phyloP scores from a whole-genome alignment of 2,888 invertebrate species.

The Tipula unca region DNA sequence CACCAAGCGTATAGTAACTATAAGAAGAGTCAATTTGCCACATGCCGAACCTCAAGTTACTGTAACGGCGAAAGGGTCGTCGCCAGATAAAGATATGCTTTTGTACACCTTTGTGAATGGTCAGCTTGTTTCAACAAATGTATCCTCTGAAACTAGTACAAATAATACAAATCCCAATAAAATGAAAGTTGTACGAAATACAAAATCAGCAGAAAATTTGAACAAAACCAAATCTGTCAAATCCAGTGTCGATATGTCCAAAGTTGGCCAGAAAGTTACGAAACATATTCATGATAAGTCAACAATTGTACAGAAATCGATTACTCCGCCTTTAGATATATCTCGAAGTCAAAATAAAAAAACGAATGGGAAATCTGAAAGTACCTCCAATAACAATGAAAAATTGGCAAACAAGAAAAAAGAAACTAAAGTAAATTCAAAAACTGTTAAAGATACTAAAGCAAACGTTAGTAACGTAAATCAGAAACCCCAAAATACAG shows the following conservation, averaged over 20 bases:
- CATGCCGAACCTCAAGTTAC: slow-evolving; percentile 65
- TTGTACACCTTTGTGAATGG: slow-evolving; percentile 62
- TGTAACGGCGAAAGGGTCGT: slow-evolving; percentile 64
- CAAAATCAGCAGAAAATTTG: not conserved
- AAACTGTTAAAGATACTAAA: not conserved
- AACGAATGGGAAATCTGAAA: not conserved
- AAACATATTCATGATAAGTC: not conserved
- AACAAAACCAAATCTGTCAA: not conserved
- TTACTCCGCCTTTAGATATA: not conserved
- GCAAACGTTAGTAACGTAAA: not conserved
- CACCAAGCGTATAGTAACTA: slow-evolving; percentile 57
- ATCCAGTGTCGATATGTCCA: not conserved
- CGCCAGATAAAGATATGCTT: slow-evolving; percentile 63
- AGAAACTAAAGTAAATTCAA: not conserved
- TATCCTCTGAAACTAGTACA: not conserved
- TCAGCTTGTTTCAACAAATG: slow-evolving; percentile 38
- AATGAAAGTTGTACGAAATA: not conserved
- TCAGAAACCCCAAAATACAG: not conserved
- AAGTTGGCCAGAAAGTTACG: not conserved
- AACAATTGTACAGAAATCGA: not conserved
- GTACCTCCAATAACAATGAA: not conserved
- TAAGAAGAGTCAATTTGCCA: slow-evolving; percentile 59
- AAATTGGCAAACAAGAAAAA: not conserved
- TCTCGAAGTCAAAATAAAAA: not conserved
- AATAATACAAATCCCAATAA: not conserved